A percentile compares a stretch with the other conserved stretches of the same genome.
Conservation (phyloP, 2,888 invertebrate genomes). For the Leucophenga maculata region DNA sequence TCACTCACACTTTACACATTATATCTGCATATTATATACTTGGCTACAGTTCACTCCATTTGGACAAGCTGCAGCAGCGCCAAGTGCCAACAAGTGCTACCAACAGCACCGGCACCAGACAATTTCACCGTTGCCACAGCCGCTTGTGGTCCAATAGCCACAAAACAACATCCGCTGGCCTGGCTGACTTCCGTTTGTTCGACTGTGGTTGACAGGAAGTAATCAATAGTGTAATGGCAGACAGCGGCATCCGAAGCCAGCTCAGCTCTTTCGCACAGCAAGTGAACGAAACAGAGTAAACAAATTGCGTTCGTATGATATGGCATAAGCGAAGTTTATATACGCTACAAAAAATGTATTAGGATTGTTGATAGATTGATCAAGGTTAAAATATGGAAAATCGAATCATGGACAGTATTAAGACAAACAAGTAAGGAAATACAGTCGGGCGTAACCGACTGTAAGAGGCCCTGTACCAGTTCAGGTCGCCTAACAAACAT, state of each 20-base stretch:
- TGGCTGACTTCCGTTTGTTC: conserved; percentile 28
- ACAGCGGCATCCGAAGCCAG: conserved; percentile 53
- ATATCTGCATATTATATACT: background rate
- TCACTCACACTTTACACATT: background rate
- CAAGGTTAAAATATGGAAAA: too few species aligned
- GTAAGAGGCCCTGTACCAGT: too few species aligned
- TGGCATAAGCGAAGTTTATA: conserved; percentile 39
- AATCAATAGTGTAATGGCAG: conserved; percentile 64
- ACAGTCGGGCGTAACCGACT: too few species aligned
- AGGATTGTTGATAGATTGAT: too few species aligned
- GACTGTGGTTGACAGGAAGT: conserved; percentile 46
- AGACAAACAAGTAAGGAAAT: too few species aligned
- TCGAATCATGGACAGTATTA: too few species aligned
- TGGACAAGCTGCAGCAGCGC: background rate
- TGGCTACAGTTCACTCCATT: too few species aligned
- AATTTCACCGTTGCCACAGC: conserved; percentile 15
- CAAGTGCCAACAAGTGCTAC: conserved; percentile 6
- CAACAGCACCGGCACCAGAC: background rate
- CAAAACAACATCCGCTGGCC: conserved; percentile 39
- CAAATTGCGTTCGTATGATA: background rate
- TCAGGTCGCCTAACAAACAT: too few species aligned
- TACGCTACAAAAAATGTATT: too few species aligned
- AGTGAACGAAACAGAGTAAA: conserved; percentile 24
- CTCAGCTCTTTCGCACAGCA: background rate
- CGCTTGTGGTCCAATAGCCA: conserved; percentile 17